Evolutionary conservation across 2,113 vertebrate genomes (phyloP), one percentile per base, ranked within the genome.

Genomic region (Callocephalon fimbriatum): DNA sequence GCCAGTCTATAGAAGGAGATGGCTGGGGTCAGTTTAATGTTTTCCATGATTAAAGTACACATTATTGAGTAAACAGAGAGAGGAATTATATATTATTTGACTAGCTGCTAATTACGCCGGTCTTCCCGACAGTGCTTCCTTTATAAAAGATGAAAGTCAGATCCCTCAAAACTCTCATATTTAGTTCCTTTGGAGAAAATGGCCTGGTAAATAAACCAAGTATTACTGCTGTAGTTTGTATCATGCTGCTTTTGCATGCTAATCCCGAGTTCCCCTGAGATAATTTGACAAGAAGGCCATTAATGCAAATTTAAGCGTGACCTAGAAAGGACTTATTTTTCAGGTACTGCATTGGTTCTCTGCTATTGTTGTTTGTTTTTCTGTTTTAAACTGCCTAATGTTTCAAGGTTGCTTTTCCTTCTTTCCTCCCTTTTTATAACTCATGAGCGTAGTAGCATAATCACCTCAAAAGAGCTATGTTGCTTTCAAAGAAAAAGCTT

Each of bases 221-320:
- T 94, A 81, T 66, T 90, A 83, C 61, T 75, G 73, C 72, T 95
- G 5, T 47, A 84, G 78, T 90, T 96, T 77, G 68, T 88, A 56
- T 75, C 70, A 50, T 42, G 63, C 68, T 77, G 27, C 76, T 96
- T 81, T 94, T 62, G 78, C 93, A 88, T 95, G 91, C 72, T 87
- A 94, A 93, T 94, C 82, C 7, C 0, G 72, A 78, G 45, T 47
- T 94, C 94, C 94, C 93, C 68, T 88, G 95, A 95, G 95, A 97
- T 85, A 92, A 84, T 96, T 94, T 95, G 94, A 91, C 96, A 95
- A 94, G 91, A 93, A 91, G 78, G 68, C 88, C 90, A 86, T 96
- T 95, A 97, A 95, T 95, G 94, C 89, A 96, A 94, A 96, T 96
- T 91, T 93, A 88, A 93, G 90, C 51, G 0, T 95, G 94, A 97